Conservation (phyloP, 2,113 vertebrate genomes). For the Prunella fulvescens region DNA sequence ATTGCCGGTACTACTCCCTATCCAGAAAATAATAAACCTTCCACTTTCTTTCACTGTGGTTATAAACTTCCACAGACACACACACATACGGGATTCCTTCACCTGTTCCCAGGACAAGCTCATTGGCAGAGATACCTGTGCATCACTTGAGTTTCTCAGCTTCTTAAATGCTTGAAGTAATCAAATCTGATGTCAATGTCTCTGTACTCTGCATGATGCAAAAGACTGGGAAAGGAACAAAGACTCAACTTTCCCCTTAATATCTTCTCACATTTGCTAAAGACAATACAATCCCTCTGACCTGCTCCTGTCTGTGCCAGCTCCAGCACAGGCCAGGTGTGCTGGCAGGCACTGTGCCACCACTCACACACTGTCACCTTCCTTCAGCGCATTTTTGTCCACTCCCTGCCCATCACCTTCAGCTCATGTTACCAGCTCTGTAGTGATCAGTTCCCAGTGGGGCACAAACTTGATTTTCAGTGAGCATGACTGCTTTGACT, state of each 20-base stretch:
- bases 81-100: not conserved
- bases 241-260: not conserved
- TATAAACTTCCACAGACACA: not conserved
- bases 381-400: not conserved
- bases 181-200: not conserved
- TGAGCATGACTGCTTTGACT: not conserved
- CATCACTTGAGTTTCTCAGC: not conserved
- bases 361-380: not conserved
- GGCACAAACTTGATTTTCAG: not conserved
- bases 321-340: rapidly evolving
- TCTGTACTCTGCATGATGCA: not conserved
- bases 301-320: not conserved
- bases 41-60: not conserved
- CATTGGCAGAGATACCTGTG: not conserved
- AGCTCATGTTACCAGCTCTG: not conserved
- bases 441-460: not conserved
- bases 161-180: not conserved
- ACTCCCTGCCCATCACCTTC: not conserved
- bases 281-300: not conserved
- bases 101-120: not conserved
- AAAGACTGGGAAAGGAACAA: not conserved
- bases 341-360: not conserved
- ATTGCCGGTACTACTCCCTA: rapidly evolving
- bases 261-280: not conserved
- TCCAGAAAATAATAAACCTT: not conserved